Evolutionary conservation across 2,113 vertebrate genomes (phyloP), one percentile per base, ranked within the genome.

Genomic region (Xenus cinereus): DNA sequence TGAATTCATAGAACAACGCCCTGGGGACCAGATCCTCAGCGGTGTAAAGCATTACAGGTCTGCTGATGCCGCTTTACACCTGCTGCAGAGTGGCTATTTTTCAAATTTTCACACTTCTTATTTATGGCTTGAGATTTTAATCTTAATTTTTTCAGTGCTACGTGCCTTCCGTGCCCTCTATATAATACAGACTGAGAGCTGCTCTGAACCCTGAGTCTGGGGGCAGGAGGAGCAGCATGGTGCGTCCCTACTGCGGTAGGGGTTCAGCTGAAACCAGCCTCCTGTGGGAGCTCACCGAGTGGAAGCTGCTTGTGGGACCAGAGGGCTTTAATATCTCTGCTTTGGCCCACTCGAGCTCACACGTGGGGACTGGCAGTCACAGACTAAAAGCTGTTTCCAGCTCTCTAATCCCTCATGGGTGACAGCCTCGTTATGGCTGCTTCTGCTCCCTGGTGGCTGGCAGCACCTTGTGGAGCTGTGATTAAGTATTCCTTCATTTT

Each of bases 221-320:
- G 41, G 19, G 35, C 45, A 56, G 59, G 14, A 77, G 51, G 24
- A 82, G 39, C 39, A 56, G 14, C 8, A 5, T 26, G 26, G 30
- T 54, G n/a, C 3, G 1, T 14, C 46, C 39, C 20, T 41, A 13
- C 26, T 43, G 20, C 0, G 0, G 12, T 3, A 50, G 35, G 14
- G 9, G 21, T 57, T 63, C 57, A 68, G n/a, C 74, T 48, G 39
- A 73, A 66, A 41, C 6, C 1, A 1, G 53, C 45, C 15, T 67
- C 30, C 15, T 4, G 3, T 33, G 59, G 12, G 13, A 33, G n/a
- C 64, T 82, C 35, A 30, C 23, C 0, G 1, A 78, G 30, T 27
- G 7, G 24, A 53, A 69, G 37, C 24, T 76, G 14, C 33, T 14
- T 76, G 56, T 71, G 62, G 33, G 43, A 71, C 33, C 14, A 32